Evolutionary conservation across 2,113 vertebrate genomes (phyloP), one percentile per base, ranked within the genome.

Genomic region (Cyprinus carpio): DNA sequence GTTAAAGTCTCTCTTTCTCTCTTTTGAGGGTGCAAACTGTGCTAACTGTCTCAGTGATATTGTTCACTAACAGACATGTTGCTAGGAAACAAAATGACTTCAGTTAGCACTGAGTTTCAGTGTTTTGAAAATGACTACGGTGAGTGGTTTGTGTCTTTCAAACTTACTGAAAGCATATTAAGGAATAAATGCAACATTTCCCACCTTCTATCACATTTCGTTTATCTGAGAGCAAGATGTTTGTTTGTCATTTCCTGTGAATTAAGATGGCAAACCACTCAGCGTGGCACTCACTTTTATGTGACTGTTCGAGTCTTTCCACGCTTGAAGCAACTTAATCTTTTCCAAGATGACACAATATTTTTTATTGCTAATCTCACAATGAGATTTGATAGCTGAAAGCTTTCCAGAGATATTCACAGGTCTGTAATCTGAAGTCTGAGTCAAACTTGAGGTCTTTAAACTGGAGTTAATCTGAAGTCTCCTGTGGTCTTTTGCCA

Each of bases 1-100:
- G 16, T 69, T 69, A 82, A 82, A 82, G 40, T 25, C 31, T 80
- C 20, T 77, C 27, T 31, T 15, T 54, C 49, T 72, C 46, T 77
- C 3, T 80, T 64, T 46, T 64, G 37, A 46, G 40, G 37, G 25
- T 16, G 23, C 76, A 46, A 72, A 43, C 12, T 34, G 65, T 3
- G 25, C 46, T 56, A 85, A 71, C 49, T 15, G 75, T 67, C 74
- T 78, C 60, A 27, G 40, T 31, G 29, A 54, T 67, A 84, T 16
- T 60, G 64, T 85, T 78, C 54, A 23, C 64, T 46, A 79, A 85
- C 64, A 58, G 76, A 29, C 65, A 80, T 72, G 84, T 85, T 85
- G 76, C 84, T 74, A 60, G 84, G 84, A 72, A 15, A 85, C 84
- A 1, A 58, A 56, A 40, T 46, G 51, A 71, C n/a, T 71, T 71